Percentiles rank a stretch among this genome's conserved stretches.
Conservation (phyloP, 2,888 invertebrate species). For the Watsonalla cultraria region DNA sequence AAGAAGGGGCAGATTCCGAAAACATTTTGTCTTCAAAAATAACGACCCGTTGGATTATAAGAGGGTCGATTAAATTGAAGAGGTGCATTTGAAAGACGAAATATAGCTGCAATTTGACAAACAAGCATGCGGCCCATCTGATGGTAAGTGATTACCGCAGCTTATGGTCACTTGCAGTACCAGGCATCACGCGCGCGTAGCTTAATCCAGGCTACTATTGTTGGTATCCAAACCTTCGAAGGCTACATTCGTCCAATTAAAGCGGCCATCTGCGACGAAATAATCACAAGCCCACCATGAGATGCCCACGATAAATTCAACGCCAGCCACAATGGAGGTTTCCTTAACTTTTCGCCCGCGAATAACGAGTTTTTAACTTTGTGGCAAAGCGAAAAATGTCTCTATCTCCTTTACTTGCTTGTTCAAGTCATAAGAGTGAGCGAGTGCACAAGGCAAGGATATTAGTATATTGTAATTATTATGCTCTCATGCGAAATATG, state of each 20-base stretch:
- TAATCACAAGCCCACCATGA: constrained; percentile 24
- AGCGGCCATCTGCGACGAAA: constrained; percentile 8
- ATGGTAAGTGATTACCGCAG: too few species aligned
- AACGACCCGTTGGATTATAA: too few species aligned
- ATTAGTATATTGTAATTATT: too few species aligned
- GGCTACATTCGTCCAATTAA: constrained; percentile 15
- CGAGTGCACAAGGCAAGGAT: constrained; percentile 6
- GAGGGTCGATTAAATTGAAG: too few species aligned
- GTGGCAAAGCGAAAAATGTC: constrained; percentile 76
- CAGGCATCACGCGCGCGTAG: too few species aligned
- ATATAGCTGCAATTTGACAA: too few species aligned
- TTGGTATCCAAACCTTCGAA: constrained; percentile 12
- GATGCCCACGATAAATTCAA: constrained; percentile 53
- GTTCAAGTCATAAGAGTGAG: constrained; percentile 19
- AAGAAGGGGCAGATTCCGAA: too few species aligned
- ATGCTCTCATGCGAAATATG: too few species aligned
- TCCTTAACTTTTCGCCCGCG: constrained; percentile 68
- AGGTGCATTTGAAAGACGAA: too few species aligned
- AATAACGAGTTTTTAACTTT: constrained; percentile 79
- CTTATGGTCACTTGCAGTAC: too few species aligned
- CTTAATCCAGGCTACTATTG: constrained; percentile 6
- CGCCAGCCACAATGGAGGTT: constrained; percentile 63
- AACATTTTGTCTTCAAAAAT: too few species aligned
- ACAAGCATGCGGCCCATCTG: too few species aligned
- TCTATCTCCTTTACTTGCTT: constrained; percentile 52